These are phyloP conservation scores for Coregonus ussuriensis DNA, from an alignment of 2,797 vertebrate genomes.

Conservation along the genomic window DNA sequence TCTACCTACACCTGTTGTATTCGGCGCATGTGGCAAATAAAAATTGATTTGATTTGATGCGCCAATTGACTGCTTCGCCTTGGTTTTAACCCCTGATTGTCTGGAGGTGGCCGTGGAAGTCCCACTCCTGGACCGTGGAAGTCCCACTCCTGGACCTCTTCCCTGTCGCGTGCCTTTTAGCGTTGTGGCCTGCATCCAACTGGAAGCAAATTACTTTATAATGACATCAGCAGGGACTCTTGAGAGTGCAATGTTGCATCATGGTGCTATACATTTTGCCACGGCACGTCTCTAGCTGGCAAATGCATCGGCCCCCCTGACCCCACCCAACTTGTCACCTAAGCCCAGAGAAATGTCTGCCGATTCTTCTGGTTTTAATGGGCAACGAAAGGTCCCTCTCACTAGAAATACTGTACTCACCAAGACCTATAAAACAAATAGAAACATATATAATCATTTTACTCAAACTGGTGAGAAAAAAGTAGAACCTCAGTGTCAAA, in stretches of 20 bases:
- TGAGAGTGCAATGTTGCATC: conserved; percentile 20
- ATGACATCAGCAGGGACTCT: background rate
- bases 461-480: background rate
- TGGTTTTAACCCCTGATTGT: conserved; percentile 11
- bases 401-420: background rate
- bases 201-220: conserved; percentile 21
- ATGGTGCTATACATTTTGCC: conserved; percentile 16
- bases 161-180: background rate
- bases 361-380: conserved; percentile 40
- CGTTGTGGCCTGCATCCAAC: conserved; percentile 3
- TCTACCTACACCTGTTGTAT: too few species aligned
- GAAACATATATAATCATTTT: background rate
- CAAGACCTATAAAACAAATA: background rate
- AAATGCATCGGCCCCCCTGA: background rate
- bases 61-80: too few species aligned
- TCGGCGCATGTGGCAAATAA: too few species aligned
- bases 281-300: conserved; percentile 25
- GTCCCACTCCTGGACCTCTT: too few species aligned
- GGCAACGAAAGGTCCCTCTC: conserved; percentile 21
- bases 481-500: background rate
- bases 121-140: background rate
- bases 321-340: conserved; percentile 18
- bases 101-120: background rate
- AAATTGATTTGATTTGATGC: too few species aligned
- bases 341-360: background rate